Percentiles rank a stretch among this genome's conserved stretches.
phyloP scores from a whole-genome alignment of 2,113 vertebrate species.

The Prunella fulvescens region DNA sequence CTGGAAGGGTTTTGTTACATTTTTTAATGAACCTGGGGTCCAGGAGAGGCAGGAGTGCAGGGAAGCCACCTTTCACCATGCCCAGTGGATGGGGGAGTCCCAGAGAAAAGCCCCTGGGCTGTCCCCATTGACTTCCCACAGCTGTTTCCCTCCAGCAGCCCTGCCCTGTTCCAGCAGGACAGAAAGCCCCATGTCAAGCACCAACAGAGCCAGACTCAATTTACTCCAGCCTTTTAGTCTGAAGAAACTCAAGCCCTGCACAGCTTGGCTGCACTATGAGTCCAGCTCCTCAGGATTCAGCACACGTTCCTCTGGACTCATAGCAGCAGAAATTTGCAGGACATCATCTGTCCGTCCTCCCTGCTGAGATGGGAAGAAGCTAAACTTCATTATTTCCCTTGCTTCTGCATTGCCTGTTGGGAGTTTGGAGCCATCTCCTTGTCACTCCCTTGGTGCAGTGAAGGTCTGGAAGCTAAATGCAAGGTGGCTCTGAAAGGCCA shows the following conservation, averaged over 20 bases:
- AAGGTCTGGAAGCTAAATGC: neutral
- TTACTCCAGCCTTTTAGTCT: neutral
- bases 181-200: neutral
- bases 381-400: neutral
- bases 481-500: neutral
- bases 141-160: neutral
- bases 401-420: neutral
- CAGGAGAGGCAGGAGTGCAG: neutral
- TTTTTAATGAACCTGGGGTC: neutral
- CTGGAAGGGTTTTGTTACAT: neutral
- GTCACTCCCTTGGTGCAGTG: neutral
- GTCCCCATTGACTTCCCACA: neutral
- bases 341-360: neutral
- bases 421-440: neutral
- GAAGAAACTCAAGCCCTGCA: neutral
- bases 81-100: neutral
- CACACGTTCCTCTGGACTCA: neutral
- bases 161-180: neutral
- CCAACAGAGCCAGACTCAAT: neutral
- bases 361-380: neutral
- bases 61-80: neutral
- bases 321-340: neutral
- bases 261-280: accelerated
- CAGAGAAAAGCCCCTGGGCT: accelerated
- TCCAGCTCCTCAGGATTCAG: neutral